Evolutionary conservation across 2,888 invertebrate species (phyloP).

Genomic region (Aethes cnicana): DNA sequence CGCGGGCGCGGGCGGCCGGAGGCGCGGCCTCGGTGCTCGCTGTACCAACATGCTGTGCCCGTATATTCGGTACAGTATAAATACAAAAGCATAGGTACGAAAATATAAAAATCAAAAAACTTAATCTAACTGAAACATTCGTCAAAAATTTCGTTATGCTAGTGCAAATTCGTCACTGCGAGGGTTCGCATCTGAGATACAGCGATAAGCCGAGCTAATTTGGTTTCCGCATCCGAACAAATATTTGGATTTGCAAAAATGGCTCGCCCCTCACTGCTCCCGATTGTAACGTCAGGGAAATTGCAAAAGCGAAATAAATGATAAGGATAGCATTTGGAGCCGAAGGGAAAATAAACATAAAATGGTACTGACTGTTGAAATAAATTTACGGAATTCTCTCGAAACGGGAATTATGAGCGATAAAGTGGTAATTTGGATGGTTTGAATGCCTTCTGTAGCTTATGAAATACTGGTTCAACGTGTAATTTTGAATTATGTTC

Average conservation of each 20-base stretch:
- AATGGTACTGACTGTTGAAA: background rate
- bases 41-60: background rate
- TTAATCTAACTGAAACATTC: no score
- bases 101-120: no score
- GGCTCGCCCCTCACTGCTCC: background rate
- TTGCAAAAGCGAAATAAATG: conserved; percentile 17
- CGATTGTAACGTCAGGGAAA: conserved; percentile 7
- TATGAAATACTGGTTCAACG: conserved; percentile 12
- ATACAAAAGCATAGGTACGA: no score
- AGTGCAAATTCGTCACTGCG: no score
- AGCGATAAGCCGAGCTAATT: conserved; percentile 4
- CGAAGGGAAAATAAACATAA: conserved; percentile 14
- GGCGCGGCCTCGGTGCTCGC: background rate
- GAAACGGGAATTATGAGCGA: conserved; percentile 17
- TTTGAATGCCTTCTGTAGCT: conserved; percentile 12
- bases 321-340: conserved; percentile 15
- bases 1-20: conserved; percentile 7
- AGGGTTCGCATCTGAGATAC: background rate
- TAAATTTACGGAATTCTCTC: conserved; percentile 11
- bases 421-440: conserved; percentile 18
- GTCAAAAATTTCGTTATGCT: background rate
- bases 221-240: conserved; percentile 11
- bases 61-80: no score
- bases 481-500: background rate
- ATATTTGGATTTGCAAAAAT: conserved; percentile 16